These are phyloP conservation scores for Embidobia sp. DNA, from an alignment of 2,888 invertebrate species.

Conservation along the genomic window DNA sequence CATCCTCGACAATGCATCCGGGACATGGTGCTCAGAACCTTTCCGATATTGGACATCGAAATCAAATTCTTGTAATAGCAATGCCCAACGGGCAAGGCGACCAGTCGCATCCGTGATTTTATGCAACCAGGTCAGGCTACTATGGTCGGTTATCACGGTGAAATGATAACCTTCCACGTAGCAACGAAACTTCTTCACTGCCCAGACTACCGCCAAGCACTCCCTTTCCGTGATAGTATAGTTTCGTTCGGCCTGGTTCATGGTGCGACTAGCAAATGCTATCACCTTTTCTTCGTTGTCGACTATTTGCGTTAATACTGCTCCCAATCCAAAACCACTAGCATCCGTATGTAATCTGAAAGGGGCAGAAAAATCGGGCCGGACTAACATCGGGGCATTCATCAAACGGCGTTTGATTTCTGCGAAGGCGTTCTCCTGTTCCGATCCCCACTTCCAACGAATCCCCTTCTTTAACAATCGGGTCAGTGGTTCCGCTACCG, in stretches of 20 bases:
- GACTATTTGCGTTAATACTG: slow-evolving; percentile 63
- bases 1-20: neutral
- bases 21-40: neutral
- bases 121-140: slow-evolving; percentile 63
- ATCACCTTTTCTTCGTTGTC: slow-evolving; percentile 61
- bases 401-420: neutral
- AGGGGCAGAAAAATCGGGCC: slow-evolving; percentile 1
- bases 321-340: slow-evolving; percentile 50
- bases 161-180: too few relatives aligned
- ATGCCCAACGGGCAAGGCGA: slow-evolving; percentile 33
- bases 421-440: neutral
- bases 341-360: too few relatives aligned
- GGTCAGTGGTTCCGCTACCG: neutral
- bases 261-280: slow-evolving; percentile 65
- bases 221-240: slow-evolving; percentile 66
- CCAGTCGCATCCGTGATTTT: slow-evolving; percentile 61
- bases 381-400: neutral
- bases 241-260: too few relatives aligned
- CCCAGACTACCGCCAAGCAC: too few relatives aligned
- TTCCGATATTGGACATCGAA: neutral
- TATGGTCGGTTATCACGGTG: too few relatives aligned
- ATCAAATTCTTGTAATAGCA: neutral
- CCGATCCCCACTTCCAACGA: too few relatives aligned
- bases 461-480: neutral
- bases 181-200: slow-evolving; percentile 57